A percentile compares a stretch with the other conserved stretches of the same genome.
Evolutionary conservation across 2,113 vertebrate genomes (phyloP).

Genomic region (Aspiorhynchus laticeps): DNA sequence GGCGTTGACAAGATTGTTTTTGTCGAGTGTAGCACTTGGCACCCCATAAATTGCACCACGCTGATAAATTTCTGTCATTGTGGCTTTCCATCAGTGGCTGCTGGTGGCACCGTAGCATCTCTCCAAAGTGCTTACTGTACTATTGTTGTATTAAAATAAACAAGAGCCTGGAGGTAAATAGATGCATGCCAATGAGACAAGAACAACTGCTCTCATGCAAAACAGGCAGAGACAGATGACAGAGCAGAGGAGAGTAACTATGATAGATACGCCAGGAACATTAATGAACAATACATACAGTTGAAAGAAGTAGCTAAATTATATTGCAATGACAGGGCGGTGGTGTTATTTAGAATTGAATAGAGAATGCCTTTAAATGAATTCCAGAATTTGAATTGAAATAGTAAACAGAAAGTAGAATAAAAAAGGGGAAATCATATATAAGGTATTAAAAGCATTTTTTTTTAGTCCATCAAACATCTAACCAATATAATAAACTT

Average conservation of each 20-base stretch:
- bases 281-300: conserved; percentile 41
- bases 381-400: neutral
- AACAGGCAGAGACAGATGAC: conserved; percentile 51
- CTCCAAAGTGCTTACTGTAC: conserved; percentile 64
- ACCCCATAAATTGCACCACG: conserved; percentile 61
- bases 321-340: neutral
- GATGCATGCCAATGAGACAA: conserved; percentile 59
- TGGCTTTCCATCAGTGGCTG: conserved; percentile 66
- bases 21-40: conserved; percentile 71
- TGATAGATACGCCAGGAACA: conserved; percentile 29
- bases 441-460: neutral
- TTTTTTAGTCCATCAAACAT: neutral
- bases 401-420: neutral
- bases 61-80: conserved; percentile 72
- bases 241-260: conserved; percentile 13
- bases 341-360: neutral
- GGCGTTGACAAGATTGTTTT: conserved; percentile 69
- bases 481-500: conserved; percentile 52
- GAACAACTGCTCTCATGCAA: conserved; percentile 51
- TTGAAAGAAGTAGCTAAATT: conserved; percentile 17
- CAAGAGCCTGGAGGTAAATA: conserved; percentile 56
- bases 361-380: neutral
- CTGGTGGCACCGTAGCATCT: conserved; percentile 45
- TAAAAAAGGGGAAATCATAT: neutral
- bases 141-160: conserved; percentile 67